Conservation (phyloP, 2,113 vertebrate species). For the Phalacrocorax brasilianus region DNA sequence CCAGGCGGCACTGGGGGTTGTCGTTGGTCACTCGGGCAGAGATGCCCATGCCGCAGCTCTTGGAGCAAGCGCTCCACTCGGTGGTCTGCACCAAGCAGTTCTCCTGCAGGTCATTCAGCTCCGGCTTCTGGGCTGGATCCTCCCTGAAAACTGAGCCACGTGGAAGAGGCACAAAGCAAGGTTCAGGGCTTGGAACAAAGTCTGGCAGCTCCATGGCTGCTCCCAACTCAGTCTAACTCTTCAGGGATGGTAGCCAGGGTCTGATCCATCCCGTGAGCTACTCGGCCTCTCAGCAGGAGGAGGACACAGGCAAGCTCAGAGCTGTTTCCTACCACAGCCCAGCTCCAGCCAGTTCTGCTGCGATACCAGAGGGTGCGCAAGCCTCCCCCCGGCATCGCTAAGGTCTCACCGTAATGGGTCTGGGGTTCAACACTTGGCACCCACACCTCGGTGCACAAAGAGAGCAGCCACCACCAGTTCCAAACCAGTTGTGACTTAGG, state of each 20-base stretch:
- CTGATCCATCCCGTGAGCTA: neutral
- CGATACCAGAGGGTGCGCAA: fast-evolving
- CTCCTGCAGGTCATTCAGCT: constrained; percentile 65
- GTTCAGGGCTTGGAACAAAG: neutral
- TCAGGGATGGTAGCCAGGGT: neutral
- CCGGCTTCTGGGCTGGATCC: neutral
- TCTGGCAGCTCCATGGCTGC: neutral
- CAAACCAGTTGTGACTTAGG: fast-evolving
- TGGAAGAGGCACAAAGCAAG: neutral
- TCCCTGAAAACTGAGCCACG: constrained; percentile 58
- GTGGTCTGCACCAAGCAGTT: constrained; percentile 83
- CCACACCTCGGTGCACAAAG: neutral
- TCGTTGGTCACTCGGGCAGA: constrained; percentile 76
- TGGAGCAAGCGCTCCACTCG: constrained; percentile 76
- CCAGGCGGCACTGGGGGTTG: constrained; percentile 77
- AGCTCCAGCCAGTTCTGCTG: neutral
- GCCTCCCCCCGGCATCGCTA: neutral
- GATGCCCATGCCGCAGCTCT: constrained; percentile 78
- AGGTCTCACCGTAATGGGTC: neutral
- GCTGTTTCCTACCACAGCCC: neutral
- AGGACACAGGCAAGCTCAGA: fast-evolving
- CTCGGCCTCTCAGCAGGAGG: neutral
- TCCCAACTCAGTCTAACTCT: neutral
- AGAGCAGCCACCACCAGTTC: neutral
- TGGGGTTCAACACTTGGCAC: neutral